phyloP scores from a whole-genome alignment of 2,113 vertebrate species.

The Nerophis ophidion region DNA sequence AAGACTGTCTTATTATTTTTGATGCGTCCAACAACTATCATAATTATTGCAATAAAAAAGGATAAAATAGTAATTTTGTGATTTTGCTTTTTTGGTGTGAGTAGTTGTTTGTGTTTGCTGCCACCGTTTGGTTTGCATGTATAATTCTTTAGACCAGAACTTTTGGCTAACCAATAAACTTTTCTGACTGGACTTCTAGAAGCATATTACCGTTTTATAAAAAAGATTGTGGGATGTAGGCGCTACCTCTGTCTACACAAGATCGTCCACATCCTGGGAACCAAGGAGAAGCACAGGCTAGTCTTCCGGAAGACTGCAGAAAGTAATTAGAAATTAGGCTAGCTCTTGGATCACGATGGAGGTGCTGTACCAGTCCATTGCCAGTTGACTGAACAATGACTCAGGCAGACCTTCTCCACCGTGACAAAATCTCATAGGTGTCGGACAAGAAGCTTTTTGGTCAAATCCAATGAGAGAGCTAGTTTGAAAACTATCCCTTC shows the following conservation, averaged over 20 bases:
- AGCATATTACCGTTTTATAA: no score
- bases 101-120: no score
- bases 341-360: constrained; percentile 54
- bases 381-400: constrained; percentile 57
- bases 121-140: no score
- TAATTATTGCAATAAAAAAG: no score
- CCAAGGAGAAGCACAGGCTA: constrained; percentile 34
- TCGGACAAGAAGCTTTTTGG: constrained; percentile 34
- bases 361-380: constrained; percentile 45
- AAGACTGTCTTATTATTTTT: no score
- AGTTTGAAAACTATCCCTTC: not conserved
- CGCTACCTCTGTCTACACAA: constrained; percentile 36
- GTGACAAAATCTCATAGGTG: constrained; percentile 50
- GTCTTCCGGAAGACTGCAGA: constrained; percentile 71
- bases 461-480: constrained; percentile 7
- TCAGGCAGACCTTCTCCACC: constrained; percentile 43
- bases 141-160: no score
- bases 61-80: no score
- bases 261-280: constrained; percentile 61
- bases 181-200: no score
- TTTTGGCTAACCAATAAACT: no score
- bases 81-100: no score
- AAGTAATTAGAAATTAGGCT: constrained; percentile 71
- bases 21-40: no score
- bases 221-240: not conserved